These are phyloP conservation scores for Cydia splendana DNA, from an alignment of 1,140 invertebrate genomes.

Conservation along the genomic window DNA sequence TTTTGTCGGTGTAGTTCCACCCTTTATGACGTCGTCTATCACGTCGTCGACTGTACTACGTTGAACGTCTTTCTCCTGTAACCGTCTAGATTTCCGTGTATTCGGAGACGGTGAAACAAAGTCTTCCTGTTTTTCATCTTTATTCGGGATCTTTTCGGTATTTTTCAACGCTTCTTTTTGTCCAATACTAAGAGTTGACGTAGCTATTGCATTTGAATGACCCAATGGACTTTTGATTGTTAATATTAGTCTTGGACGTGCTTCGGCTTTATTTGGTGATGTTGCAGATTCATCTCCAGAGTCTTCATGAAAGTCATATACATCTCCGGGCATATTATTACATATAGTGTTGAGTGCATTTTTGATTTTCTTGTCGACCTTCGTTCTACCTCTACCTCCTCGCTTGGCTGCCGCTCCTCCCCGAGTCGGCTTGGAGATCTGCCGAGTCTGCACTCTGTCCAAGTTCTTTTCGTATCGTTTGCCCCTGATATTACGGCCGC, in stretches of 20 bases:
- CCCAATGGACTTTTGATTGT: conserved; percentile 87
- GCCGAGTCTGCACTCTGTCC: conserved; percentile 78
- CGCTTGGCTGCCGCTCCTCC: conserved; percentile 73
- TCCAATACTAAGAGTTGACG: conserved; percentile 65
- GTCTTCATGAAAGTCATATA: conserved; percentile 92
- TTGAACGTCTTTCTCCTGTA: conserved; percentile 88
- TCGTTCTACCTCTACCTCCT: conserved; percentile 78
- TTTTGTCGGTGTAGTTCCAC: conserved; percentile 68
- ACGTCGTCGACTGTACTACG: conserved; percentile 90
- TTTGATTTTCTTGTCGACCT: conserved; percentile 81
- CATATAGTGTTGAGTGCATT: conserved; percentile 72
- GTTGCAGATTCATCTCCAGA: conserved; percentile 85
- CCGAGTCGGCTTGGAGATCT: conserved; percentile 80
- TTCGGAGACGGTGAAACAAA: conserved; percentile 82
- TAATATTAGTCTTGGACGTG: conserved; percentile 86
- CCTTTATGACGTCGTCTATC: conserved; percentile 91
- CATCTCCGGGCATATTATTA: conserved; percentile 82
- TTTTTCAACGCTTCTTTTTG: conserved; percentile 62
- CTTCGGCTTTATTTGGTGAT: conserved; percentile 75
- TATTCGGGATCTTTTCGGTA: conserved; percentile 63
- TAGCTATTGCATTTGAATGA: conserved; percentile 59
- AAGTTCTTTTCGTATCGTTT: conserved; percentile 76
- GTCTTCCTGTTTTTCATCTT: conserved; percentile 83
- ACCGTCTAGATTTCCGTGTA: conserved; percentile 88
- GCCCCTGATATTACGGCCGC: conserved; percentile 79